Percentiles rank a stretch among this genome's conserved stretches.
These are phyloP conservation scores for Dryobota labecula DNA, from an alignment of 2,888 invertebrate species.

Conservation along the genomic window DNA sequence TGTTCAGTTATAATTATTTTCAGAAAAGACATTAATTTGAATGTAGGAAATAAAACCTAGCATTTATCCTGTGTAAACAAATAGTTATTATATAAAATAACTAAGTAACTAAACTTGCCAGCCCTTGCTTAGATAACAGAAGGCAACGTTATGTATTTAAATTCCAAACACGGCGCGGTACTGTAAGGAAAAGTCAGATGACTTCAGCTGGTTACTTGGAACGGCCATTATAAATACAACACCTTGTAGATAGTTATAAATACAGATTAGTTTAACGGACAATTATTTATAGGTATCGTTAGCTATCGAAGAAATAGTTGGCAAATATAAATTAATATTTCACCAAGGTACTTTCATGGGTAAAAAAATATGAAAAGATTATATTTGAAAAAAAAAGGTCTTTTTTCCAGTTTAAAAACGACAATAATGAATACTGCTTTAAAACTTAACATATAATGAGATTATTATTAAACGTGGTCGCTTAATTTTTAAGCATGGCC, in stretches of 20 bases:
- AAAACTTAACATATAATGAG: too few relatives aligned
- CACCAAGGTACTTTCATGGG: not conserved
- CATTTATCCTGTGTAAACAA: not conserved
- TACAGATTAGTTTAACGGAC: not conserved
- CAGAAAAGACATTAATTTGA: not conserved
- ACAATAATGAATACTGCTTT: not conserved
- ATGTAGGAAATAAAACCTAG: not conserved
- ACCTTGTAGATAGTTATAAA: conserved; percentile 4
- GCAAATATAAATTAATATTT: not conserved
- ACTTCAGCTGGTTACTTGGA: not conserved
- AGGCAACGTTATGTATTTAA: conserved; percentile 12
- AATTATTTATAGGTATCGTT: not conserved
- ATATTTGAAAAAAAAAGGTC: not conserved
- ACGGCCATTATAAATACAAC: not conserved
- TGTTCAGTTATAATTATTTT: too few relatives aligned
- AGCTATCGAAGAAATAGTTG: not conserved
- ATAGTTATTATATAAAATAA: conserved; percentile 4
- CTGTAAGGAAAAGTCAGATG: conserved; percentile 12
- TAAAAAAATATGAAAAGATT: not conserved
- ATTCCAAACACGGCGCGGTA: conserved; percentile 10
- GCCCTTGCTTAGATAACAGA: conserved; percentile 21
- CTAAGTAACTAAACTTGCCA: not conserved
- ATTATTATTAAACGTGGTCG: too few relatives aligned
- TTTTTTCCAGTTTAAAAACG: not conserved
- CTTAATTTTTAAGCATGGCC: too few relatives aligned